Evolutionary conservation across 2,797 vertebrate species (phyloP), one percentile per base, ranked within the genome.

Genomic region (Anguilla obscura): DNA sequence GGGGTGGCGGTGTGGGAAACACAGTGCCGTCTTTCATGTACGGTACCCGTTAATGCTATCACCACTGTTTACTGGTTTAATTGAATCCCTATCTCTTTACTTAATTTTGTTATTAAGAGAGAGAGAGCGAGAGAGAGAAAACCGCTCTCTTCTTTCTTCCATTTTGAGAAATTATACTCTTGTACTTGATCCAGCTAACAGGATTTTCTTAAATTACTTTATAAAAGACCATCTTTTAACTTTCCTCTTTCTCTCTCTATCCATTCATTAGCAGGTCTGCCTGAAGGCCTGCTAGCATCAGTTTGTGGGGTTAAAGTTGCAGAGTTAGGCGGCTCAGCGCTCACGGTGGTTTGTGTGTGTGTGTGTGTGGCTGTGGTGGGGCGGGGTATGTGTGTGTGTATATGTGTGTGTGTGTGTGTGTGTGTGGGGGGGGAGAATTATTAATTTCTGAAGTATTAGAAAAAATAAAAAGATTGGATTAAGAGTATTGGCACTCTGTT

Each of bases 151-250:
- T 93, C 90, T 92, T 92, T 89, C 88, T 92, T 94, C 94, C 94
- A 93, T 96, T 96, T 98, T 98, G 96, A 98, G 98, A 98, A 98
- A 98, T 98, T 96, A 95, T 98, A 98, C 97, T 99, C 98, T 98
- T 99, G 98, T 99, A 98, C 98, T 99, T 97, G 98, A 99, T 99
- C 97, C 98, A 98, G 98, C 98, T 99, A 99, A 99, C 98, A 99
- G 98, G 98, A 99, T 99, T 99, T 99, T 99, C 98, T 98, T 98
- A 99, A 97, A 99, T 99, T 99, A 99, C 97, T 98, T 98, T 98
- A 98, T 98, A 98, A 99, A 98, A 98, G 97, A 98, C 97, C 97
- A 99, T 99, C 98, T 99, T 99, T 98, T 98, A 99, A 99, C 98
- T 99, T 99, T 98, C 97, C 97, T 98, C 97, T 98, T 98, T 98